A percentile compares a stretch with the other conserved stretches of the same genome.
These are phyloP conservation scores for Plectropomus leopardus DNA, from an alignment of 2,113 vertebrate genomes.

Conservation along the genomic window DNA sequence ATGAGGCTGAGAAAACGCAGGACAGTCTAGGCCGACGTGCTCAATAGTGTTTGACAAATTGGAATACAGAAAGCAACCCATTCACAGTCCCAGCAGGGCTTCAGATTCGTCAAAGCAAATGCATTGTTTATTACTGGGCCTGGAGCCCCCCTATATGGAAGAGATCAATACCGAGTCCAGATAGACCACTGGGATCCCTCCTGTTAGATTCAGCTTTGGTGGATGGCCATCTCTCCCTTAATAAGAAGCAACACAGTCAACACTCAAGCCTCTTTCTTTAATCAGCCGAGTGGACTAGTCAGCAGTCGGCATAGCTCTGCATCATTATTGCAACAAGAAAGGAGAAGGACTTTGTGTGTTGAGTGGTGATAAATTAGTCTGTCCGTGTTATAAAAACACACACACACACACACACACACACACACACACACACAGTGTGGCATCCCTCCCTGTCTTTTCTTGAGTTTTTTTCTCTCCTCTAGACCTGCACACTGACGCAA, in stretches of 20 bases:
- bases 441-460: conserved; percentile 53
- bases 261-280: conserved; percentile 59
- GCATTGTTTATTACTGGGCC: conserved; percentile 59
- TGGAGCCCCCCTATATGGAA: conserved; percentile 25
- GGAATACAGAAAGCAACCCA: conserved; percentile 42
- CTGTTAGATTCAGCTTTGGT: conserved; percentile 60
- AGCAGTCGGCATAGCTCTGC: conserved; percentile 72
- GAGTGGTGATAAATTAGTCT: conserved; percentile 48
- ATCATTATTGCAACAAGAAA: conserved; percentile 68
- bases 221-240: conserved; percentile 58
- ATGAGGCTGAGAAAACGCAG: background rate
- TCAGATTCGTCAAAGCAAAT: conserved; percentile 38
- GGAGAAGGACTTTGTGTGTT: conserved; percentile 53
- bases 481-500: conserved; percentile 79
- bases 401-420: too few relatives aligned
- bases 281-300: conserved; percentile 76
- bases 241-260: conserved; percentile 66
- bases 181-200: conserved; percentile 65
- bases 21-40: conserved; percentile 46
- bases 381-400: too few relatives aligned
- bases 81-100: conserved; percentile 46
- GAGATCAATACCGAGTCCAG: conserved; percentile 66
- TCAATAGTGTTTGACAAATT: conserved; percentile 59
- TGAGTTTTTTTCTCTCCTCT: conserved; percentile 41
- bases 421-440: too few relatives aligned